Conservation (phyloP, 2,888 invertebrate species). For the Andrena haemorrhoa region DNA sequence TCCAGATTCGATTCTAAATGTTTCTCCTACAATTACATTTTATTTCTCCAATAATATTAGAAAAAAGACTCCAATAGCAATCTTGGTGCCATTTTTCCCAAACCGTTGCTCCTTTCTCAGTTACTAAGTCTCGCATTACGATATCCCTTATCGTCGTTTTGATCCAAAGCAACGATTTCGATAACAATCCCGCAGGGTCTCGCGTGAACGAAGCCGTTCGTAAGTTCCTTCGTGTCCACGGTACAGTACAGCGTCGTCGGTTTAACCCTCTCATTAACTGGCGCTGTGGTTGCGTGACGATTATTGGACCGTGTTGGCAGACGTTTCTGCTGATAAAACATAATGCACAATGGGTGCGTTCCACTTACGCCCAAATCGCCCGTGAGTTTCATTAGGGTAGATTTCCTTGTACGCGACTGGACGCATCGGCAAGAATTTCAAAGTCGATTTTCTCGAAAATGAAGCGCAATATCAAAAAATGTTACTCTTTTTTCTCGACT, state of each 20-base stretch:
- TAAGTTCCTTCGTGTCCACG: constrained; percentile 19
- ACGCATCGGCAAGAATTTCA: too few species aligned
- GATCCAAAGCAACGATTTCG: constrained; percentile 36
- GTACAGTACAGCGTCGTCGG: background rate
- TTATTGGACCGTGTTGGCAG: constrained; percentile 22
- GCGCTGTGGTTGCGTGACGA: constrained; percentile 30
- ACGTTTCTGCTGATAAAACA: constrained; percentile 8
- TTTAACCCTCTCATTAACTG: constrained; percentile 29
- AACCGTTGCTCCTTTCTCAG: background rate
- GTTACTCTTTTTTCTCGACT: too few species aligned
- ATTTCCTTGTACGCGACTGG: too few species aligned
- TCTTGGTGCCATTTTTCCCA: background rate
- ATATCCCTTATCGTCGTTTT: constrained; percentile 1
- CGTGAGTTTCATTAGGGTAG: too few species aligned
- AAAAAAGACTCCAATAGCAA: background rate
- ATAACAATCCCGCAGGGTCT: constrained; percentile 35
- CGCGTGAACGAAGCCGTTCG: constrained; percentile 36
- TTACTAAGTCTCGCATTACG: background rate
- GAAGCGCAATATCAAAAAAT: too few species aligned
- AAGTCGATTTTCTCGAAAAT: too few species aligned
- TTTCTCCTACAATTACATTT: too few species aligned
- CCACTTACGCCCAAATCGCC: too few species aligned
- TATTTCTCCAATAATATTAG: too few species aligned
- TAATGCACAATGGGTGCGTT: too few species aligned
- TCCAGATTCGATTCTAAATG: too few species aligned